These are phyloP conservation scores for Hirtodrosophila alboralis DNA, from an alignment of 2,888 invertebrate genomes.

Conservation along the genomic window DNA sequence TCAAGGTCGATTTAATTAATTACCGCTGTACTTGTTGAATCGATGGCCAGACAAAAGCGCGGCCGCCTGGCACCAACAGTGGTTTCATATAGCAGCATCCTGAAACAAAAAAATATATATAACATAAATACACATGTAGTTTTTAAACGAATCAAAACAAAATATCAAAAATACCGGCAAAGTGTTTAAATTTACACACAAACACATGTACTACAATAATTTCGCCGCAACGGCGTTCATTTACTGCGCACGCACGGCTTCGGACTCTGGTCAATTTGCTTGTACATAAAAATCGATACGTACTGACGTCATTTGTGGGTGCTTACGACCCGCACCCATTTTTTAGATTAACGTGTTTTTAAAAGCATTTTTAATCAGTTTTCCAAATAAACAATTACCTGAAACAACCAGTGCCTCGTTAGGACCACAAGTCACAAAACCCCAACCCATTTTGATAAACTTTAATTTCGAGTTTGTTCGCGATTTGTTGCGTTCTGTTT, in stretches of 20 bases:
- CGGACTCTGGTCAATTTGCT: constrained; percentile 38
- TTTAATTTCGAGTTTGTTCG: constrained; percentile 19
- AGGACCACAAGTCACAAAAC: constrained; percentile 97
- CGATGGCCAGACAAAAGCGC: constrained; percentile 98
- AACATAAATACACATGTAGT: too few relatives aligned
- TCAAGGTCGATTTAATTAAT: constrained; percentile 35
- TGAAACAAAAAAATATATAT: constrained; percentile 82
- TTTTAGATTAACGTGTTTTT: constrained; percentile 23
- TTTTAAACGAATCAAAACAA: constrained; percentile 39
- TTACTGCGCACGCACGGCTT: constrained; percentile 54
- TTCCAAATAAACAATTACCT: constrained; percentile 89
- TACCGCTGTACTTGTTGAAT: constrained; percentile 93
- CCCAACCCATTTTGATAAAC: constrained; percentile 88
- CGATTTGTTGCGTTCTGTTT: constrained; percentile 8
- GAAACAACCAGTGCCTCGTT: constrained; percentile 97
- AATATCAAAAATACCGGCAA: constrained; percentile 2
- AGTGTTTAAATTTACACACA: not conserved
- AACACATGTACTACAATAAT: not conserved
- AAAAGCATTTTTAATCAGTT: not conserved
- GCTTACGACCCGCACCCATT: constrained; percentile 30
- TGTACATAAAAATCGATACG: constrained; percentile 75
- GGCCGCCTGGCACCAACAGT: constrained; percentile 95
- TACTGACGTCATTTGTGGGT: constrained; percentile 73
- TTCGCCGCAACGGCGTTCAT: constrained; percentile 49
- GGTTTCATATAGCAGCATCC: constrained; percentile 98